A percentile compares a stretch with the other conserved stretches of the same genome.
These are phyloP conservation scores for Coboldia fuscipes DNA, from an alignment of 1,140 invertebrate species.

Conservation along the genomic window DNA sequence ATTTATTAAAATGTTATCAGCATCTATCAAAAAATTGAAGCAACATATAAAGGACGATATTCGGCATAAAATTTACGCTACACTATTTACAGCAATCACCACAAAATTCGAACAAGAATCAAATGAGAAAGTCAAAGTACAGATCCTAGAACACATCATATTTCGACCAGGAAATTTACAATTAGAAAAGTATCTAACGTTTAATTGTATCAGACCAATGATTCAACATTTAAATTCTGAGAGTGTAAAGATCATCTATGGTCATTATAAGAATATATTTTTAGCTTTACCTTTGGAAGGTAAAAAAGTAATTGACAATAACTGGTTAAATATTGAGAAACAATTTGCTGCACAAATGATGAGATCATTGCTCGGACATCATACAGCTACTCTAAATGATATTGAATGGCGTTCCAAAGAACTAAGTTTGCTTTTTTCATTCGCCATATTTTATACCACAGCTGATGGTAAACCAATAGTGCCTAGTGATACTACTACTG, in stretches of 20 bases:
- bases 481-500: slow-evolving; percentile 3
- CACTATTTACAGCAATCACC: slow-evolving; percentile 28
- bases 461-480: slow-evolving; percentile 17
- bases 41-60: slow-evolving; percentile 22
- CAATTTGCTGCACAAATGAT: slow-evolving; percentile 38
- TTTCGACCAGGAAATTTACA: slow-evolving; percentile 41
- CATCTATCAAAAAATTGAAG: slow-evolving; percentile 27
- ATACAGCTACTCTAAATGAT: slow-evolving; percentile 29
- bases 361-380: slow-evolving; percentile 39
- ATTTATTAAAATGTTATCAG: slow-evolving; percentile 19
- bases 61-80: slow-evolving; percentile 19
- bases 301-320: slow-evolving; percentile 22
- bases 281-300: slow-evolving; percentile 25
- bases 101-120: slow-evolving; percentile 24
- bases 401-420: slow-evolving; percentile 39
- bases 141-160: slow-evolving; percentile 35
- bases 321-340: slow-evolving; percentile 42
- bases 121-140: slow-evolving; percentile 27
- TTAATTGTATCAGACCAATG: slow-evolving; percentile 34
- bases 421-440: slow-evolving; percentile 35
- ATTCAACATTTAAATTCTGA: slow-evolving; percentile 31
- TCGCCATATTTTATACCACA: slow-evolving; percentile 35
- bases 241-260: slow-evolving; percentile 34
- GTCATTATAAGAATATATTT: slow-evolving; percentile 32
- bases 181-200: slow-evolving; percentile 44